These are phyloP conservation scores for Aphis craccivora DNA, from an alignment of 1,140 invertebrate species.

Conservation along the genomic window DNA sequence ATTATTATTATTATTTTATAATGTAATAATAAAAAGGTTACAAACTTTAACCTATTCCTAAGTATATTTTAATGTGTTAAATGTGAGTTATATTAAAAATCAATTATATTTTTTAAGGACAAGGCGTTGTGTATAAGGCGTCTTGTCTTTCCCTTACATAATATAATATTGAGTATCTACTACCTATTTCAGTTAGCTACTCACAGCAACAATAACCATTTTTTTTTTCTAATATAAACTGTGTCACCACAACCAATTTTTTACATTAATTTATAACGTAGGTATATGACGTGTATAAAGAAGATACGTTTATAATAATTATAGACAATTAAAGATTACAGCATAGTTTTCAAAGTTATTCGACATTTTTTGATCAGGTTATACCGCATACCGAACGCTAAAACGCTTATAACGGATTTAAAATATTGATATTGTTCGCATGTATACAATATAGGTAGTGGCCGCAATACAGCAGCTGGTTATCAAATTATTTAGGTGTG, in stretches of 20 bases:
- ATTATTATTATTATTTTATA: no score
- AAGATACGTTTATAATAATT: background rate
- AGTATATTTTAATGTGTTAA: no score
- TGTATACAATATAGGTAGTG: background rate
- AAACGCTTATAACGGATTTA: background rate
- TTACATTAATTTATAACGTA: background rate
- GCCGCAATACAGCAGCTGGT: background rate
- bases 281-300: background rate
- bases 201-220: background rate
- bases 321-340: background rate
- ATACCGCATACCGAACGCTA: background rate
- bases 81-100: no score
- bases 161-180: background rate
- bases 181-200: background rate
- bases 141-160: background rate
- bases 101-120: no score
- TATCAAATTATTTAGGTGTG: constrained; percentile 1
- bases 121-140: background rate
- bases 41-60: no score
- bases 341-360: background rate
- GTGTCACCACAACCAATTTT: no score
- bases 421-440: background rate
- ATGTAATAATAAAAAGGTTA: no score
- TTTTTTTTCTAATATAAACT: background rate
- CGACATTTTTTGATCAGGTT: background rate